Conservation (phyloP, 2,888 invertebrate genomes). For the Nephrotoma guestfalica region DNA sequence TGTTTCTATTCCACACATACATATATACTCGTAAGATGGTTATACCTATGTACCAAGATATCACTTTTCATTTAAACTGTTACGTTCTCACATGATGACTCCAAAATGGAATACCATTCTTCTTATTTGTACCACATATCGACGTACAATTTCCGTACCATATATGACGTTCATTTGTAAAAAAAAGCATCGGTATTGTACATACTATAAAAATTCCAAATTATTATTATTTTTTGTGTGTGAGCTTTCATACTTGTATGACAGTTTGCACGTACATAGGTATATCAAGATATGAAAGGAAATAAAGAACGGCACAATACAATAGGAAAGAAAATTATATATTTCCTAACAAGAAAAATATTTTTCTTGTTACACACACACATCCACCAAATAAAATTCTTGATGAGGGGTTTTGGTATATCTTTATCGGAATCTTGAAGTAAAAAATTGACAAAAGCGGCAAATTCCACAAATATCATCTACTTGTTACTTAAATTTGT, state of each 20-base stretch:
- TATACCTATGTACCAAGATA: background rate
- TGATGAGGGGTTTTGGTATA: background rate
- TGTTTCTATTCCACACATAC: background rate
- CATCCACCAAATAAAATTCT: background rate
- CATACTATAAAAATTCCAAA: background rate
- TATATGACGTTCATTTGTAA: background rate
- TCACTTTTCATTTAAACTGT: background rate
- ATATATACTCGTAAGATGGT: background rate
- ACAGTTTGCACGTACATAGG: background rate
- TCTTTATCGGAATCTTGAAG: background rate
- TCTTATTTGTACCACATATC: background rate
- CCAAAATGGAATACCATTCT: background rate
- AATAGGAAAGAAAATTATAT: background rate
- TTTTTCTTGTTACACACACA: background rate
- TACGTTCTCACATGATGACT: background rate
- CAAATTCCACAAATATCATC: background rate
- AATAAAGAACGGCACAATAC: background rate
- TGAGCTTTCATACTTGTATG: background rate
- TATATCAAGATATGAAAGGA: background rate
- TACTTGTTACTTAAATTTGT: background rate
- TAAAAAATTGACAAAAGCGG: background rate
- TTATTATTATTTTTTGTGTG: background rate
- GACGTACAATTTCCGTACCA: background rate
- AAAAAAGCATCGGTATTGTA: background rate
- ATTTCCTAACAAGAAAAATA: background rate